Percentiles rank a stretch among this genome's conserved stretches.
Conservation (phyloP, 2,888 invertebrate species). For the Pterostichus madidus region DNA sequence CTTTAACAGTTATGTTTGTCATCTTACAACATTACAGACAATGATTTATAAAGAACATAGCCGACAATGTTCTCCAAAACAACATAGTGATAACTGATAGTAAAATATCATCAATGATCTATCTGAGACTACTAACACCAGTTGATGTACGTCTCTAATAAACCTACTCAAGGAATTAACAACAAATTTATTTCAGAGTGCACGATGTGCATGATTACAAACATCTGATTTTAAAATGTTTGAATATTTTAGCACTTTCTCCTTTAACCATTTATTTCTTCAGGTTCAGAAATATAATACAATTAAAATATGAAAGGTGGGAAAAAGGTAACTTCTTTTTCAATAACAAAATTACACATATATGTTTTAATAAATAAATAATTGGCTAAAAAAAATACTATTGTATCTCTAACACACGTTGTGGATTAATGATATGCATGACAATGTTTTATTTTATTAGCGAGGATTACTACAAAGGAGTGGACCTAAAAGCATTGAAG, state of each 20-base stretch:
- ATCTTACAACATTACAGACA: conserved; percentile 17
- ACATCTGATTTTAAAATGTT: neutral
- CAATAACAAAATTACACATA: conserved; percentile 8
- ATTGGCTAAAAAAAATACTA: too few species aligned
- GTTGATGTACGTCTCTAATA: conserved; percentile 20
- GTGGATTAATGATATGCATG: conserved; percentile 3
- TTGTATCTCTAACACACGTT: conserved; percentile 31
- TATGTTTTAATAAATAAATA: too few species aligned
- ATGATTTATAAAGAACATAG: neutral
- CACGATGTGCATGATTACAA: conserved; percentile 26
- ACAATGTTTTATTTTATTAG: conserved; percentile 77
- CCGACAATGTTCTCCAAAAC: conserved; percentile 26
- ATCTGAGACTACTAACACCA: conserved; percentile 5
- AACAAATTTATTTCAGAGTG: conserved; percentile 37
- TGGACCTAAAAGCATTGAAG: conserved; percentile 92
- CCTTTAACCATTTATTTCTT: conserved; percentile 43
- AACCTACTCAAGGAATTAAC: neutral
- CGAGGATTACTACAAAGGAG: conserved; percentile 95
- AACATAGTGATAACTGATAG: neutral
- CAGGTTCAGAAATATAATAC: conserved; percentile 23
- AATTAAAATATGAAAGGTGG: conserved; percentile 18
- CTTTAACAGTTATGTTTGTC: conserved; percentile 38
- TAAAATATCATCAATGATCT: neutral
- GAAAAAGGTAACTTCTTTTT: conserved; percentile 48
- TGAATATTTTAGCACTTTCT: conserved; percentile 23